Evolutionary conservation across 2,797 vertebrate genomes (phyloP), one percentile per base, ranked within the genome.

Genomic region (Enteromius thamalakanensis): DNA sequence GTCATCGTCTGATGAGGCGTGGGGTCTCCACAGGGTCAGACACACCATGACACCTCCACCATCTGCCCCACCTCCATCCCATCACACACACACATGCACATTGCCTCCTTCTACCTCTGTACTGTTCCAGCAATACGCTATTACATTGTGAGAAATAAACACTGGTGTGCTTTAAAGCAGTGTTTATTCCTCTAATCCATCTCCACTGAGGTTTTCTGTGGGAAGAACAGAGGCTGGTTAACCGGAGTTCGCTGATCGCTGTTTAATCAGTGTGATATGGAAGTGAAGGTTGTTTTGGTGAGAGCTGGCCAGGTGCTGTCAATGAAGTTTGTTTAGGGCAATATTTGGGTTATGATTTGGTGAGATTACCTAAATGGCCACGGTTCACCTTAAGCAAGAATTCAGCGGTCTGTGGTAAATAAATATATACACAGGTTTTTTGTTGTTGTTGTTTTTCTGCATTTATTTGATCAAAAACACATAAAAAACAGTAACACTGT

Each of bases 1-100:
- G 93, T 92, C 91, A 93, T 94, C 92, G 93, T 92, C 92, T 94
- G 92, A 92, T 93, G 94, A 92, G 91, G 91, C 91, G 90, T 91
- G 92, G 90, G 92, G 93, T 94, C 94, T 92, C 93, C 88, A 78
- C 84, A 89, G 88, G 91, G 90, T 91, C 92, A 95, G 92, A 93
- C 88, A 90, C 90, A 88, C 92, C 88, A 90, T 92, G 92, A 96
- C 94, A 95, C 75, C 74, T 72, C 29, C 68, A 82, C 81, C 78
- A 81, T 74, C 51, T 62, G 62, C 67, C 58, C 49, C 74, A 82
- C 84, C 79, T 76, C 71, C 67, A 34, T 72, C 55, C 84, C 79
- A 79, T 62, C 86, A 74, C 62, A 76, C 69, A 47, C 45, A 47
- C 45, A 4, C 19, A 68, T 79, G 14, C 45, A 4, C 19, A 68